Percentiles rank a stretch among this genome's conserved stretches.
Conservation (phyloP, 2,113 vertebrate genomes). For the Herpailurus yagouaroundi region DNA sequence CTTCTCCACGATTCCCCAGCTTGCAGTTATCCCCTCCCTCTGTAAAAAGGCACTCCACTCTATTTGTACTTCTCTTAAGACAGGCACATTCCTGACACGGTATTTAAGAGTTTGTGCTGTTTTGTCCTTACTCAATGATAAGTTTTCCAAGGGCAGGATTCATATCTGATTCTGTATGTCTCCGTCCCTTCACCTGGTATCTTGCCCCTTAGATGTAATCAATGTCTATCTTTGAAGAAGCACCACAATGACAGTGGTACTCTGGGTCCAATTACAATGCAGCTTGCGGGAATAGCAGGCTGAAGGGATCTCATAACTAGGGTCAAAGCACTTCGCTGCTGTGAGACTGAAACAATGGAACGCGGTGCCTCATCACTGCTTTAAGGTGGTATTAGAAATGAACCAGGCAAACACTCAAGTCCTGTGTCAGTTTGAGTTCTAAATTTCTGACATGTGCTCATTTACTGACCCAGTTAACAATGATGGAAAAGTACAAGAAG, state of each 20-base stretch:
- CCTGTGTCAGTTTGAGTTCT: not conserved
- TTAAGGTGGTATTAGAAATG: slow-evolving; percentile 25
- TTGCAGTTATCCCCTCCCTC: not conserved
- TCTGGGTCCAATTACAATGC: not conserved
- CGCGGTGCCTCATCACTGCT: not conserved
- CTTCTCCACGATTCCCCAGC: not conserved
- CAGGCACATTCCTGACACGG: not conserved
- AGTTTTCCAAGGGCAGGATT: not conserved
- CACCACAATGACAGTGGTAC: not conserved
- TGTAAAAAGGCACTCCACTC: not conserved
- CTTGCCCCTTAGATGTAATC: not conserved
- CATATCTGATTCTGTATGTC: not conserved
- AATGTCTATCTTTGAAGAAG: not conserved
- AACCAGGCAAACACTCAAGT: not conserved
- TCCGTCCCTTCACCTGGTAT: not conserved
- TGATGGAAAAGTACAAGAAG: slow-evolving; percentile 14
- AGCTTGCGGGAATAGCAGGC: not conserved
- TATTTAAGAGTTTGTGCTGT: not conserved
- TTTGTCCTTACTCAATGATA: not conserved
- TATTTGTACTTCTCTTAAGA: not conserved
- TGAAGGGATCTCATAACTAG: not conserved
- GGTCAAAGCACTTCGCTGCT: not conserved
- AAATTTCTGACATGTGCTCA: not conserved
- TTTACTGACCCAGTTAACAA: not conserved
- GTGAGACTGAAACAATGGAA: not conserved